These are phyloP conservation scores for Dolomedes plantarius DNA, from an alignment of 2,888 invertebrate genomes.

Conservation along the genomic window DNA sequence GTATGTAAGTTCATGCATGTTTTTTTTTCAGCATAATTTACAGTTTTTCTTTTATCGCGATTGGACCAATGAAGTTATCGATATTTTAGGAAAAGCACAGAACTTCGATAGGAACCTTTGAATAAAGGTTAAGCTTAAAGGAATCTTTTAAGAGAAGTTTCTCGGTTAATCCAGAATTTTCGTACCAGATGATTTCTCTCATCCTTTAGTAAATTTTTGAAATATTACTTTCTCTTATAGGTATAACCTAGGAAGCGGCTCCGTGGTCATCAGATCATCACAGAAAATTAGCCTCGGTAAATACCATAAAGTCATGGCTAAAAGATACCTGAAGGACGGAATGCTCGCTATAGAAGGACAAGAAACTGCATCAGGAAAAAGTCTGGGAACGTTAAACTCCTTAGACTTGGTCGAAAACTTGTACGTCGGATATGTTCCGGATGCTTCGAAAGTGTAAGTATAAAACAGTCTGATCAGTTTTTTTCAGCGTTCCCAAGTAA, in stretches of 20 bases:
- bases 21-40: too few species aligned
- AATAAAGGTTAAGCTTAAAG: too few species aligned
- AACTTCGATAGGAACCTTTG: too few species aligned
- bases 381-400: slow-evolving; percentile 86
- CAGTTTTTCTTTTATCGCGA: too few species aligned
- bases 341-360: slow-evolving; percentile 87
- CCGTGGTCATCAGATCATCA: slow-evolving; percentile 84
- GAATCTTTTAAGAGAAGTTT: too few species aligned
- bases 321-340: slow-evolving; percentile 88
- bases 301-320: slow-evolving; percentile 87
- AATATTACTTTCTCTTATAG: slow-evolving; percentile 72
- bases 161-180: too few species aligned
- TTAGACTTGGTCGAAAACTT: slow-evolving; percentile 88
- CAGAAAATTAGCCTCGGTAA: slow-evolving; percentile 85
- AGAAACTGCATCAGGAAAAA: slow-evolving; percentile 87
- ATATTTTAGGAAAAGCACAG: too few species aligned
- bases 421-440: slow-evolving; percentile 87
- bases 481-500: too few species aligned
- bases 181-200: too few species aligned
- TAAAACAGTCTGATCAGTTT: slow-evolving; percentile 44
- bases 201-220: too few species aligned
- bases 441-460: slow-evolving; percentile 86
- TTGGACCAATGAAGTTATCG: too few species aligned
- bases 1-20: too few species aligned
- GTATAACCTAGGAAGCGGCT: slow-evolving; percentile 90